phyloP scores from a whole-genome alignment of 2,797 vertebrate genomes.

The Myiothlypis coronata region DNA sequence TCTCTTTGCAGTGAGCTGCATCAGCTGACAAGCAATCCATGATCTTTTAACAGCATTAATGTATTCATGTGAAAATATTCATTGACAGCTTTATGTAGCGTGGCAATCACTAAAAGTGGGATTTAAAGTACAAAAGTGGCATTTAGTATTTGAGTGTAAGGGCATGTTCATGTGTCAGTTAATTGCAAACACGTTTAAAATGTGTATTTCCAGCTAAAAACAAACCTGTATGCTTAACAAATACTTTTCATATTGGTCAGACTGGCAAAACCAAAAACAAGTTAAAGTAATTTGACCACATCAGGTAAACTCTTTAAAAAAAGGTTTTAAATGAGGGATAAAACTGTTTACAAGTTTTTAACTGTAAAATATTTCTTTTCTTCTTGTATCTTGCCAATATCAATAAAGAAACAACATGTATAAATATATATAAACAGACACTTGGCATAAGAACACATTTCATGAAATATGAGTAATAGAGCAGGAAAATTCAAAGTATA shows the following conservation, averaged over 20 bases:
- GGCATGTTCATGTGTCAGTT: background rate
- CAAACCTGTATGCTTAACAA: background rate
- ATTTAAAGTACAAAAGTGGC: conserved; percentile 28
- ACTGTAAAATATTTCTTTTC: conserved; percentile 50
- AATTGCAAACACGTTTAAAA: background rate
- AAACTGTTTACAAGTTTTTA: conserved; percentile 68
- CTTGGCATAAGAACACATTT: conserved; percentile 53
- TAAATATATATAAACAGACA: conserved; percentile 69
- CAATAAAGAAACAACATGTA: conserved; percentile 65
- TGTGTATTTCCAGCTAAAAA: background rate
- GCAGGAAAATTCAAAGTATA: conserved; percentile 66
- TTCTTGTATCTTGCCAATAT: conserved; percentile 61
- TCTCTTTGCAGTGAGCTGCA: conserved; percentile 74
- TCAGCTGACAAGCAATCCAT: conserved; percentile 72
- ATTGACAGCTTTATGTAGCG: conserved; percentile 71
- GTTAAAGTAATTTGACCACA: background rate
- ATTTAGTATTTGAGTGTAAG: background rate
- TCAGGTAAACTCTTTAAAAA: conserved; percentile 48
- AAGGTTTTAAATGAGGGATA: conserved; percentile 46
- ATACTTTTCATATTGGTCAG: background rate
- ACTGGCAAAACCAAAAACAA: conserved; percentile 8
- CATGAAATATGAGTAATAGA: conserved; percentile 66
- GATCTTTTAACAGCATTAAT: conserved; percentile 79
- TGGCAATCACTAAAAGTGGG: conserved; percentile 20
- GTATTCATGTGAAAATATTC: conserved; percentile 69